A percentile compares a stretch with the other conserved stretches of the same genome.
Conservation (phyloP, 2,888 invertebrate genomes). For the Aleiodes testaceus region DNA sequence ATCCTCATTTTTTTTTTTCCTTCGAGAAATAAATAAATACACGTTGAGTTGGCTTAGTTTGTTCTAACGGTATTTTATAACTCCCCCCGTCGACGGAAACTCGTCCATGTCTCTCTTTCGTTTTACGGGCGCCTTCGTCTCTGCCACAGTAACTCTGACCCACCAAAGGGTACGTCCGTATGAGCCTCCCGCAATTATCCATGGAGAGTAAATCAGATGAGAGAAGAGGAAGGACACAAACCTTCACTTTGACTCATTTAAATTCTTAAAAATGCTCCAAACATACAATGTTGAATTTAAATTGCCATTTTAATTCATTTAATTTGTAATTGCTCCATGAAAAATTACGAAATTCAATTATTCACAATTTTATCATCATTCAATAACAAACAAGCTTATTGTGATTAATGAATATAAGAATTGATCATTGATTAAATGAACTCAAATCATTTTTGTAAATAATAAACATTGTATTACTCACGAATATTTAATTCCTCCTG, state of each 20-base stretch:
- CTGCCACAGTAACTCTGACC: slow-evolving; percentile 18
- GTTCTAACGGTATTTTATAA: slow-evolving; percentile 52
- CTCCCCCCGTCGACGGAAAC: slow-evolving; percentile 37
- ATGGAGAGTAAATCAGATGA: background rate
- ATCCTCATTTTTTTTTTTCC: too few relatives aligned
- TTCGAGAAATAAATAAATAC: slow-evolving; percentile 36
- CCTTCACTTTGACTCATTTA: too few relatives aligned
- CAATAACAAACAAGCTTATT: slow-evolving; percentile 13
- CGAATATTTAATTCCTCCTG: background rate
- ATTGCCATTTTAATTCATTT: too few relatives aligned
- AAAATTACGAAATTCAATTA: too few relatives aligned
- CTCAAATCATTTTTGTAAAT: background rate
- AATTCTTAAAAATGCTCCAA: too few relatives aligned
- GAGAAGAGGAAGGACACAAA: background rate
- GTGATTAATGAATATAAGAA: background rate
- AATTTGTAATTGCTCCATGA: too few relatives aligned
- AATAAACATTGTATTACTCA: background rate
- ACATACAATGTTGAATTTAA: too few relatives aligned
- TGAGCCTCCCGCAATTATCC: slow-evolving; percentile 12
- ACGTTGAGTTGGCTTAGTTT: slow-evolving; percentile 46
- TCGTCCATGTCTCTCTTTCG: slow-evolving; percentile 30
- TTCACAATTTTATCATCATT: background rate
- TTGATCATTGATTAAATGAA: background rate
- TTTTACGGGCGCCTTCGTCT: slow-evolving; percentile 23
- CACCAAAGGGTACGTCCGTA: slow-evolving; percentile 15